Base-by-base conservation (phyloP, 2,113 vertebrate species). In the Upupa epops region DNA sequence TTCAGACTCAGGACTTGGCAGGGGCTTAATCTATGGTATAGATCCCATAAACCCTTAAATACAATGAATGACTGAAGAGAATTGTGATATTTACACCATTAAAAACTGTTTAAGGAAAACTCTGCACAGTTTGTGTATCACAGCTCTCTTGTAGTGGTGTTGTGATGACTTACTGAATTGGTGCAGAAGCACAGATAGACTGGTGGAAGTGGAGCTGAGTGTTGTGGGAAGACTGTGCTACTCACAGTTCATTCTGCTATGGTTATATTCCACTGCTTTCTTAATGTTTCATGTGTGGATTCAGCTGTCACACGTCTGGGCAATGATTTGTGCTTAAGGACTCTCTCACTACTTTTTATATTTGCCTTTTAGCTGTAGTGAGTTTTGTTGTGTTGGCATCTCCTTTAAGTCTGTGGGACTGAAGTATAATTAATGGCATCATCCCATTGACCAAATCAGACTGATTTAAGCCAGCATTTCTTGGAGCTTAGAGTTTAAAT, bases 121-220 rank as follows among this genome's bases (percentile, higher is more conserved):
- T 52, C 15, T 49, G 65, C 46, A 26, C 18, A 19, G n/a, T n/a
- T n/a, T n/a, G n/a, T 28, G 14, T 59, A 42, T 48, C 4, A 2
- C 37, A 60, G 32, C 5, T 31, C 14, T 25, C 71, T 40, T 83
- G 32, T 58, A 87, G 40, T 59, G 14, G n/a, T 65, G 9, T 8
- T 70, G 45, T 10, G 22, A 21, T 19, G 19, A 46, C 9, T 68
- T 61, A 52, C 0, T 17, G 63, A 84, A 84, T 49, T 54, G 13
- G 11, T 48, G 5, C 29, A 34, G 58, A 70, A 85, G 46, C 52
- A 65, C 55, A 63, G 61, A 59, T 70, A n/a, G 2, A 20, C 15
- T 28, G 42, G 13, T 22, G 14, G 51, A 56, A 78, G 8, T 0
- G 0, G 17, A 52, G 49, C 66, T 5, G 1, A 31, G 48, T 37